Base-by-base conservation (phyloP, 2,888 invertebrate genomes). In the Cryptophagus acutangulus region DNA sequence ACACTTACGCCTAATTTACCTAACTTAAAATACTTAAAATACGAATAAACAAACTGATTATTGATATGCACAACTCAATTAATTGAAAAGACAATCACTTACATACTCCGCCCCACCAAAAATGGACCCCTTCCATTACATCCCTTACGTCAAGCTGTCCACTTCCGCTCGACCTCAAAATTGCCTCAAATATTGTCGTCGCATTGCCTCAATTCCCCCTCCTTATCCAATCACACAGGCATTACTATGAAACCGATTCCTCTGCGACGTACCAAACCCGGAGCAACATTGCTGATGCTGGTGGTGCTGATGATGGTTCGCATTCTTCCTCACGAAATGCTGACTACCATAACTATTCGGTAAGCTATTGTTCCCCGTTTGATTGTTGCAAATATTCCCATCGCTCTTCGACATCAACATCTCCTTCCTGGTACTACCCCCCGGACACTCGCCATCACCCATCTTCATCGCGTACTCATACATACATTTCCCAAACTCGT, bases 231-330 rank as follows among this genome's bases (percentile, higher is more conserved):
- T 57, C 43, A 40, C 54, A 56, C 75, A 75, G 15, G 67, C 65
- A 48, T 70, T 72, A 40, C 66, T 67, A 30, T 71, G 71, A 54
- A 71, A 65, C 33, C 69, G 65, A 29, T 65, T 58, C 51, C 71
- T 72, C 12, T 52, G 51, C 36, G 70, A 67, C 1, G 67, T 34
- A 4, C 59, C 66, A 46, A 75, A 75, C 4, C 72, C 71, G 0
- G 74, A 70, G 57, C 74, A 75, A 43, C 75, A 75, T 25, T 73
- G 74, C 38, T 72, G 71, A 28, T 69, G 67, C 2, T 62, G 63
- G 13, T 52, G 53, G 12, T 47, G 46, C 17, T 46, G 46, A 35
- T 49, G 40, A 10, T 51, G 45, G 10, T 41, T n/a, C n/a, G n/a
- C n/a, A n/a, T n/a, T n/a, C 43, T 55, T 47, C 24, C 52, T 54